Percentiles rank a stretch among this genome's conserved stretches.
Conservation (phyloP, 2,797 vertebrate species). For the Sebastes cheni region DNA sequence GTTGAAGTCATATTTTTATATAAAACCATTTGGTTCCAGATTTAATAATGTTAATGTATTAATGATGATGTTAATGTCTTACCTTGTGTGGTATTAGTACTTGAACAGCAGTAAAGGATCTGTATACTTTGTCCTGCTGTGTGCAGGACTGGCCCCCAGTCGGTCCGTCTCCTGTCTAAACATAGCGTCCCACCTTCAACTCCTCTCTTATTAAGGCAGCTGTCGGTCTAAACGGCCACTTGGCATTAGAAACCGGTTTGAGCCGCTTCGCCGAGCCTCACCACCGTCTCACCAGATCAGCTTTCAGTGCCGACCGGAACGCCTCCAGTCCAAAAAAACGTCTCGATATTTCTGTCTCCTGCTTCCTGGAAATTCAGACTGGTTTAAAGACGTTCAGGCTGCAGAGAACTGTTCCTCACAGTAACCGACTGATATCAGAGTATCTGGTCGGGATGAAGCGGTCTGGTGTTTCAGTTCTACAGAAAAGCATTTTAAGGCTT, state of each 20-base stretch:
- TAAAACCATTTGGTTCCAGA: no score
- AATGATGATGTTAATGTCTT: no score
- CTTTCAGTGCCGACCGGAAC: conserved; percentile 24
- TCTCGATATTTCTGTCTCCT: conserved; percentile 25
- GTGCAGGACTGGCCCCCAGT: not conserved
- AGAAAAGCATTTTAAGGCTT: not conserved
- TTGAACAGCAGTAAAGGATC: not conserved
- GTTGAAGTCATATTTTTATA: no score
- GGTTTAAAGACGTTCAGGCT: not conserved
- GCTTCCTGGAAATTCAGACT: not conserved
- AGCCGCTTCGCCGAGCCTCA: conserved; percentile 32
- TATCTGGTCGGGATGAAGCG: no score
- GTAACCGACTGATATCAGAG: no score
- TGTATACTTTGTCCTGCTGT: not conserved
- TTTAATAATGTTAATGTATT: no score
- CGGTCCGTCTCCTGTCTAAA: conserved; percentile 48
- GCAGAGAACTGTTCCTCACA: not conserved
- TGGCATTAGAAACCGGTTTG: conserved; percentile 64
- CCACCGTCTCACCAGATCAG: conserved; percentile 18
- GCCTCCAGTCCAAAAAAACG: conserved; percentile 13
- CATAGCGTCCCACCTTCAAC: conserved; percentile 40
- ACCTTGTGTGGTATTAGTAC: not conserved
- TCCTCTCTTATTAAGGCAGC: conserved; percentile 67
- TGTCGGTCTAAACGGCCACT: conserved; percentile 45
- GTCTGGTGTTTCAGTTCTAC: not conserved